A percentile compares a stretch with the other conserved stretches of the same genome.
Conservation (phyloP, 2,888 invertebrate genomes). For the Onchidella celtica region DNA sequence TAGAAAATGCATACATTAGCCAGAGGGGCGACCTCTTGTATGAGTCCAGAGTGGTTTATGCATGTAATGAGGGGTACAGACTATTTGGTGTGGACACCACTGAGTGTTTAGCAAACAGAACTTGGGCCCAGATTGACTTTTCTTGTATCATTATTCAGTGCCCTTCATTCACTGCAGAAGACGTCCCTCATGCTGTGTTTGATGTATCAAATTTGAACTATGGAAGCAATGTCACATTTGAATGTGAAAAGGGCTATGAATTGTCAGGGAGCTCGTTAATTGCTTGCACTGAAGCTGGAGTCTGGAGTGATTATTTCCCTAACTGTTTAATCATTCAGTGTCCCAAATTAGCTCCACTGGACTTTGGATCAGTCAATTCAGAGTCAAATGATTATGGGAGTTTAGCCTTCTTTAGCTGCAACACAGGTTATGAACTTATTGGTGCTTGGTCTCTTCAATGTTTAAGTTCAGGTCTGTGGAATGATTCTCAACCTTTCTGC, state of each 20-base stretch:
- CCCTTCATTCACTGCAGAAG: slow-evolving; percentile 14
- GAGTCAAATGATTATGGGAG: slow-evolving; percentile 37
- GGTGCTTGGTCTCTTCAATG: slow-evolving; percentile 19
- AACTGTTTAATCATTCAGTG: slow-evolving; percentile 60
- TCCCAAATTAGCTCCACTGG: slow-evolving; percentile 3
- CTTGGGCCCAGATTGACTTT: slow-evolving; percentile 61
- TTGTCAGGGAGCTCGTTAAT: slow-evolving; percentile 60
- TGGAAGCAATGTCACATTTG: slow-evolving; percentile 47
- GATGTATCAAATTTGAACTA: slow-evolving; percentile 49
- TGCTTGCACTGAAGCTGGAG: slow-evolving; percentile 67
- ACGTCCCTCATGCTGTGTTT: slow-evolving; percentile 31
- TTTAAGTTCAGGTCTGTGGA: slow-evolving; percentile 89
- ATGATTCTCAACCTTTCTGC: slow-evolving; percentile 65
- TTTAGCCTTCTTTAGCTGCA: slow-evolving; percentile 28
- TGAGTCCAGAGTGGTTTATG: slow-evolving; percentile 51
- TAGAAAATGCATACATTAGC: slow-evolving; percentile 66
- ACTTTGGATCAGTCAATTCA: slow-evolving; percentile 1
- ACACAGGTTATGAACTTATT: slow-evolving; percentile 20
- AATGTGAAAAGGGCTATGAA: slow-evolving; percentile 66
- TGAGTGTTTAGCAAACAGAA: slow-evolving; percentile 67
- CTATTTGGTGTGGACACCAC: slow-evolving; percentile 63
- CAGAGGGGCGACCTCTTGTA: slow-evolving; percentile 42
- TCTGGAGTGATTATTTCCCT: slow-evolving; percentile 68
- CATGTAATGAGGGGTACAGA: slow-evolving; percentile 65
- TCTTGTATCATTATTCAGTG: slow-evolving; percentile 29